A percentile compares a stretch with the other conserved stretches of the same genome.
Evolutionary conservation across 2,888 invertebrate genomes (phyloP).

Genomic region (Bimastos eiseni): DNA sequence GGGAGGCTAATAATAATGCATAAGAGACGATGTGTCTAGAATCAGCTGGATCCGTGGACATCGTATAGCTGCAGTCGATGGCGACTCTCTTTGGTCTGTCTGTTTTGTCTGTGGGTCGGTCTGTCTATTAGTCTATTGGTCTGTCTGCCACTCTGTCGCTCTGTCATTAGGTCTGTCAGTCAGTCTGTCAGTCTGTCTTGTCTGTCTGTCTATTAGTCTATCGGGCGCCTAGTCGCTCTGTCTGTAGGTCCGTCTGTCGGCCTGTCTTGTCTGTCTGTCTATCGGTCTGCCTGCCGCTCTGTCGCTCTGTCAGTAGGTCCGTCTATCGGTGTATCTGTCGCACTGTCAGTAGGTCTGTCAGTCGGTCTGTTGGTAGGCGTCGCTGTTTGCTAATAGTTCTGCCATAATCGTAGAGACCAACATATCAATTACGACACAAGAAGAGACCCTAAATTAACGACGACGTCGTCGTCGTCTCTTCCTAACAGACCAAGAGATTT

Average conservation of each 20-base stretch:
- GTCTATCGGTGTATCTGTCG: not conserved
- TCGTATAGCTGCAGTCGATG: not conserved
- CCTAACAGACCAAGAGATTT: not conserved
- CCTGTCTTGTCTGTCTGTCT: not conserved
- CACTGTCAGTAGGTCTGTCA: too few species aligned
- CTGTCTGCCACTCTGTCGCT: too few species aligned
- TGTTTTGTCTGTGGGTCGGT: too few species aligned
- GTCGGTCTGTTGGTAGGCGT: not conserved
- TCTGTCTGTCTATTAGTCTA: not conserved
- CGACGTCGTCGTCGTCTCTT: not conserved
- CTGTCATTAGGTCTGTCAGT: too few species aligned
- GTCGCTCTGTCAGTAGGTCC: not conserved
- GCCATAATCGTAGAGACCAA: not conserved
- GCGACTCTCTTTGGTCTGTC: too few species aligned
- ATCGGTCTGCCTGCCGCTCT: not conserved
- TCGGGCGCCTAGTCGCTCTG: not conserved
- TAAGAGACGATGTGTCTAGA: not conserved
- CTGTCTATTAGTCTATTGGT: too few species aligned
- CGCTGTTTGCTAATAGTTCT: not conserved
- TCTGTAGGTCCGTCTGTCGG: not conserved
- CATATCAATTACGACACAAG: slow-evolving; percentile 16
- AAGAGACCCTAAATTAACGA: slow-evolving; percentile 6
- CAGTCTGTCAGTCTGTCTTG: too few species aligned
- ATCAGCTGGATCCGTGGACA: not conserved
- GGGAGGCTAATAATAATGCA: too few species aligned